phyloP scores from a whole-genome alignment of 2,113 vertebrate species.

The Melanocharis versteri region DNA sequence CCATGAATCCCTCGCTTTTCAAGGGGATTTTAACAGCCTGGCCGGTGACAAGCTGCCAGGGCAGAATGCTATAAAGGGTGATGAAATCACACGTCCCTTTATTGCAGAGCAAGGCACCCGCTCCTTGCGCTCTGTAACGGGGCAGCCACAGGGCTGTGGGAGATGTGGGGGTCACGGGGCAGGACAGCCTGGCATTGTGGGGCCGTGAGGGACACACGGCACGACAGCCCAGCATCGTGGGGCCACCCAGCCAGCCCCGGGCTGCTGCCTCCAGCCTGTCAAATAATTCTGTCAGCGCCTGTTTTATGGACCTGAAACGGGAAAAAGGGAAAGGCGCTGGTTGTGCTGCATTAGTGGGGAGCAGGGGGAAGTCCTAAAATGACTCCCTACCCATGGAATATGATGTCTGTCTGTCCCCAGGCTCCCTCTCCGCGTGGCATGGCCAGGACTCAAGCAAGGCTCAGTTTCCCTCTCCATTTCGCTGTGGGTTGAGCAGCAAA shows the following conservation, averaged over 20 bases:
- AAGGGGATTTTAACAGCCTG: background rate
- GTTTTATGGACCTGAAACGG: background rate
- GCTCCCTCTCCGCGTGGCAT: background rate
- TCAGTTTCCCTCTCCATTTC: background rate
- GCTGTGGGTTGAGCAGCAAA: background rate
- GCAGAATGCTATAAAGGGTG: background rate
- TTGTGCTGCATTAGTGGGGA: rapidly evolving
- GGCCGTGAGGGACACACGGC: background rate
- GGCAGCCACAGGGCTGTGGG: too few relatives aligned
- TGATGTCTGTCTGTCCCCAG: background rate
- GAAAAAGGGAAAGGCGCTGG: background rate
- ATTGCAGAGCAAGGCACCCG: background rate
- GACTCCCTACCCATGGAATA: background rate
- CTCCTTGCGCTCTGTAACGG: rapidly evolving
- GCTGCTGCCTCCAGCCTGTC: conserved; percentile 2
- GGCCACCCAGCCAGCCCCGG: background rate
- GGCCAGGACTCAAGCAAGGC: background rate
- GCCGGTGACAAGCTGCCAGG: background rate
- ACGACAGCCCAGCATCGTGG: rapidly evolving
- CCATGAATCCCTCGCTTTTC: background rate
- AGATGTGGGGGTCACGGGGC: background rate
- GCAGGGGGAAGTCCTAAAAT: background rate
- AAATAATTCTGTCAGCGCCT: conserved; percentile 55
- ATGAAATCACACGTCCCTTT: background rate
- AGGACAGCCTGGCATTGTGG: background rate